Evolutionary conservation across 2,113 vertebrate genomes (phyloP).

Genomic region (Nycticebus coucang): DNA sequence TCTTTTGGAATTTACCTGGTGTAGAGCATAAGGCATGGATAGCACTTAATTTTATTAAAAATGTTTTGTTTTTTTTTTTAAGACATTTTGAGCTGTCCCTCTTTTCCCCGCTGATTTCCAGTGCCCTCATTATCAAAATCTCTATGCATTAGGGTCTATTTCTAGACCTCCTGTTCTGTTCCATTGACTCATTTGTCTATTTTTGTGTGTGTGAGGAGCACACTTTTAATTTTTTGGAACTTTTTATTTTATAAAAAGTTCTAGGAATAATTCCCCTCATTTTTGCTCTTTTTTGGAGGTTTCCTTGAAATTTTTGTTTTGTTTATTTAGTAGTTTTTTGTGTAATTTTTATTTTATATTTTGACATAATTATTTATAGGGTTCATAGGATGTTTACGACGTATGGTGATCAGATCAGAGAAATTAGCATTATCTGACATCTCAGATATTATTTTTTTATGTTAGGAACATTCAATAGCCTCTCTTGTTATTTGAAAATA

Average conservation of each 20-base stretch:
- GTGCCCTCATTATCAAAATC: not conserved
- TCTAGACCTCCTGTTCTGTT: not conserved
- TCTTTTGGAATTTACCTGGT: not conserved
- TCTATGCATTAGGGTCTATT: not conserved
- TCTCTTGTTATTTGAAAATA: not conserved
- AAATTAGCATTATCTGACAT: not conserved
- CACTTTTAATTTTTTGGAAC: not conserved
- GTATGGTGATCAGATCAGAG: not conserved
- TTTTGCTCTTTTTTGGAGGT: not conserved
- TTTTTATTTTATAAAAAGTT: constrained; percentile 2
- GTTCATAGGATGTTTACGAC: not conserved
- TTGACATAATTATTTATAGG: not conserved
- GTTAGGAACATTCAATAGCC: not conserved
- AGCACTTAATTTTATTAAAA: not conserved
- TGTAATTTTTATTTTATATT: not conserved
- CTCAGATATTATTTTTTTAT: not conserved
- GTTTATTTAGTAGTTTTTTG: not conserved
- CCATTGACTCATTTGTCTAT: not conserved
- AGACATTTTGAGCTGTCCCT: not conserved
- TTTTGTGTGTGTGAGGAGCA: not conserved
- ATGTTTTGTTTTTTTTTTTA: not conserved
- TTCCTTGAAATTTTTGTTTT: constrained; percentile 22
- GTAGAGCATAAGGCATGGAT: not conserved
- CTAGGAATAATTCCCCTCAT: not conserved
- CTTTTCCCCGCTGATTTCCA: constrained; percentile 16